Conservation (phyloP, 2,888 invertebrate species). For the Agonopterix heracliana region DNA sequence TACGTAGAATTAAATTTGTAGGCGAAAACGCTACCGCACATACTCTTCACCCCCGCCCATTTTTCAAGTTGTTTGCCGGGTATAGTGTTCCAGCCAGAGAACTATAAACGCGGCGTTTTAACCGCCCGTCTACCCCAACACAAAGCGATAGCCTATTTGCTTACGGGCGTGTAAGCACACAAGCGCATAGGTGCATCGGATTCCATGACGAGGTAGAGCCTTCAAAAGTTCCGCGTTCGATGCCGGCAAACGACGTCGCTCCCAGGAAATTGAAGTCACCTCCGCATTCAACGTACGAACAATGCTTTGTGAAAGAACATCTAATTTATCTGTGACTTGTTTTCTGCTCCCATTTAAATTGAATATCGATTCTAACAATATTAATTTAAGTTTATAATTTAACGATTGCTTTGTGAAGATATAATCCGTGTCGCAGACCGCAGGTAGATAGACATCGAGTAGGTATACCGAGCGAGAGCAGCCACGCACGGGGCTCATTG, state of each 20-base stretch:
- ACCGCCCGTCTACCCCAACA: slow-evolving; percentile 21
- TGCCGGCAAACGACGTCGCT: slow-evolving; percentile 44
- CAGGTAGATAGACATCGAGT: slow-evolving; percentile 29
- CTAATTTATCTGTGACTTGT: slow-evolving; percentile 68
- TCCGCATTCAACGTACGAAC: slow-evolving; percentile 53
- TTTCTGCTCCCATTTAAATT: slow-evolving; percentile 60
- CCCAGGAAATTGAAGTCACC: slow-evolving; percentile 74
- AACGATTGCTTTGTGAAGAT: slow-evolving; percentile 2
- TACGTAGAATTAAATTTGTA: no score
- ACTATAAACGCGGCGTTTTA: slow-evolving; percentile 3
- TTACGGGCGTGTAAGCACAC: slow-evolving; percentile 51
- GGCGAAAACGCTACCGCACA: no score
- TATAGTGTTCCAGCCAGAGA: neutral
- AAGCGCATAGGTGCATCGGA: slow-evolving; percentile 60
- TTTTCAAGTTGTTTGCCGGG: no score
- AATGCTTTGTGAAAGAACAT: slow-evolving; percentile 73
- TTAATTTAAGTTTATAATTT: slow-evolving; percentile 9
- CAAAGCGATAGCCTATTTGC: slow-evolving; percentile 58
- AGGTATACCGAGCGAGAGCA: slow-evolving; percentile 20
- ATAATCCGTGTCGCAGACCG: slow-evolving; percentile 20
- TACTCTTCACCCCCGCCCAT: no score
- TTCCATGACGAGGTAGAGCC: slow-evolving; percentile 51
- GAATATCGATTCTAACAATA: slow-evolving; percentile 56
- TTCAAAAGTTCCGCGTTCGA: slow-evolving; percentile 63
- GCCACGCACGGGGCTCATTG: slow-evolving; percentile 62